Percentiles rank a stretch among this genome's conserved stretches.
Conservation (phyloP, 2,113 vertebrate species). For the Aix galericulata region DNA sequence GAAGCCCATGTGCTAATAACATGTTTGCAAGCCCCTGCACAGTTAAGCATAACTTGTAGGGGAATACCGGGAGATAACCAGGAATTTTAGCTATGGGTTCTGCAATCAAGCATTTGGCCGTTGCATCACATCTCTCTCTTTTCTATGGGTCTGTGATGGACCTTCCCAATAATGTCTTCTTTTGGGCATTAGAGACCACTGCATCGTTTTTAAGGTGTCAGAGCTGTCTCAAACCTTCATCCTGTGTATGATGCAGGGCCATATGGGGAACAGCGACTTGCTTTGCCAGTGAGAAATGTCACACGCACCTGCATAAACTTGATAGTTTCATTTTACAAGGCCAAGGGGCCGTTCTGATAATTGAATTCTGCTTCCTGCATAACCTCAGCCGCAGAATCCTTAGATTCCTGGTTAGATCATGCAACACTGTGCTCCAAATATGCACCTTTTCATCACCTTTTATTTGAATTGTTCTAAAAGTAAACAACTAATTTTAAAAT, state of each 20-base stretch:
- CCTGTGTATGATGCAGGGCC: not conserved
- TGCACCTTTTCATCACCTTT: not conserved
- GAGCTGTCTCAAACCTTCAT: not conserved
- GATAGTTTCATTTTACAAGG: conserved; percentile 7
- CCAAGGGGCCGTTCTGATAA: conserved; percentile 17
- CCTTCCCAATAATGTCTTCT: not conserved
- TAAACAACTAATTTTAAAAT: not conserved
- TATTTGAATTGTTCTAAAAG: not conserved
- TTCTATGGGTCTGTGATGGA: not conserved
- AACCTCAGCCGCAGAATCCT: not conserved
- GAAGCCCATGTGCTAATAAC: not conserved
- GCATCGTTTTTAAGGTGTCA: not conserved
- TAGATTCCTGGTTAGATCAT: not conserved
- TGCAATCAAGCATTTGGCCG: not conserved
- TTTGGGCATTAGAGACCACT: not conserved
- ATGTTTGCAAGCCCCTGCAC: not conserved
- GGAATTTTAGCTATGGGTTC: not conserved
- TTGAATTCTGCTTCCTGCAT: conserved; percentile 41
- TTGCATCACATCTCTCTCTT: not conserved
- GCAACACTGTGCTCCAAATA: not conserved
- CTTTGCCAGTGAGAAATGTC: conserved; percentile 1
- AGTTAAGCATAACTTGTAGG: not conserved
- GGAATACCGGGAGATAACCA: not conserved
- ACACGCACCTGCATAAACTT: not conserved
- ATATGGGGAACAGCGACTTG: not conserved